Evolutionary conservation across 2,888 invertebrate genomes (phyloP), one percentile per base, ranked within the genome.

Genomic region (Heliconius hortense): DNA sequence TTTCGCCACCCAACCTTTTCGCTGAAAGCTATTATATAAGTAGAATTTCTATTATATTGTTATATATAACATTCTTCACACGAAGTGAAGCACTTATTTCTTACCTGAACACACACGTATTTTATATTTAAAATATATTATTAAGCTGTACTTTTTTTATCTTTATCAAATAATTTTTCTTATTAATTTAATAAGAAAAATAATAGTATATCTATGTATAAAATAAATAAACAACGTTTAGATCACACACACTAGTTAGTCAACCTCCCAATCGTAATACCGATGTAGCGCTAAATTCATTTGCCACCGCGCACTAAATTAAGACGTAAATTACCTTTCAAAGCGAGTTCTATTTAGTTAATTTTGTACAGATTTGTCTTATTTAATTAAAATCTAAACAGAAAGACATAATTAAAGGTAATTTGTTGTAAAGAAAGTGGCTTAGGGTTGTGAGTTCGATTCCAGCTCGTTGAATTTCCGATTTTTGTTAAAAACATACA

Each of bases 241-340:
- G 1, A 48, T 67, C 8, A 26, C 26, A 67, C 10, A 43, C 26
- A 67, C 26, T 28, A 26, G 8, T 43, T 28, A 67, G 1, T 67
- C 28, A 28, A 68, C 28, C 4, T 48, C n/a, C 53, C 48, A 53
- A 53, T 68, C 28, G 68, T 68, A 28, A 48, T 31, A 68, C 53
- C 13, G 18, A 48, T 21, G 68, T 48, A 53, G 53, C n/a, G 21
- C 13, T 35, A 56, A 35, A 18, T 39, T 35, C 24, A 26, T 60
- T 70, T 39, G 24, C 70, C 15, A 35, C 24, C 62, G 48, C 18
- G 56, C 73, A 71, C 71, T 77, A 77, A 73, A 75, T 77, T 73
- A 75, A 59, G 73, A 77, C 60, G 73, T 56, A 68, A 70, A 75
- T 73, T 71, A 77, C 28, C 67, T 35, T 35, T 35, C 26, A 59